Conservation (phyloP, 2,888 invertebrate species). For the Acronicta aceris region DNA sequence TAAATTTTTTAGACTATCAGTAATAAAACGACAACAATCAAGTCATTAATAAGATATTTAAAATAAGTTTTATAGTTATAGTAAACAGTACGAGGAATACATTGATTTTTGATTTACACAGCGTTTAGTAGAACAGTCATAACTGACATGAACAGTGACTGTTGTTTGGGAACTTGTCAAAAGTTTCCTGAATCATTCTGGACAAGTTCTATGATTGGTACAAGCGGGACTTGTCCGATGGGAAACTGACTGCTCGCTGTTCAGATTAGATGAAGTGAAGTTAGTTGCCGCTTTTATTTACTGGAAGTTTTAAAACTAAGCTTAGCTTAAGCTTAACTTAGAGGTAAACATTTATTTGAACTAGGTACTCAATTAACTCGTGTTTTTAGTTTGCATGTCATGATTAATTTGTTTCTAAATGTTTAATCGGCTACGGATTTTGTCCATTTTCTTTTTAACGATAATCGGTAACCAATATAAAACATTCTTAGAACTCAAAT, state of each 20-base stretch:
- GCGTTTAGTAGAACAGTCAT: slow-evolving; percentile 63
- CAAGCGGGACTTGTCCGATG: slow-evolving; percentile 34
- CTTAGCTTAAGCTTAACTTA: too few relatives aligned
- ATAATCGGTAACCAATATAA: slow-evolving; percentile 20
- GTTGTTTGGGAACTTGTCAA: slow-evolving; percentile 72
- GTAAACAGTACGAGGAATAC: not conserved
- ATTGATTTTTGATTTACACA: slow-evolving; percentile 29
- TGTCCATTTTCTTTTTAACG: too few relatives aligned
- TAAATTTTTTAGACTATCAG: too few relatives aligned
- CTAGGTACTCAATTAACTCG: too few relatives aligned
- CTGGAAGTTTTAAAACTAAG: slow-evolving; percentile 12
- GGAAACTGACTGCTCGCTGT: slow-evolving; percentile 35
- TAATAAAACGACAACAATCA: too few relatives aligned
- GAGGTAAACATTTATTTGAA: too few relatives aligned
- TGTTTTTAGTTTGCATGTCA: too few relatives aligned
- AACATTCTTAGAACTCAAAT: slow-evolving; percentile 35
- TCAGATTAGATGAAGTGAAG: slow-evolving; percentile 35
- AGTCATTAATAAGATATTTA: too few relatives aligned
- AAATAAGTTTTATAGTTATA: too few relatives aligned
- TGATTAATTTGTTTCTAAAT: not conserved
- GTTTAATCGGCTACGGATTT: too few relatives aligned
- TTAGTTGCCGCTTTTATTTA: slow-evolving; percentile 18
- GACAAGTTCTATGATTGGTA: slow-evolving; percentile 58
- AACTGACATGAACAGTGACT: slow-evolving; percentile 70
- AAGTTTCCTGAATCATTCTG: slow-evolving; percentile 71